These are phyloP conservation scores for Cephus runcator DNA, from an alignment of 2,888 invertebrate species.

Conservation along the genomic window DNA sequence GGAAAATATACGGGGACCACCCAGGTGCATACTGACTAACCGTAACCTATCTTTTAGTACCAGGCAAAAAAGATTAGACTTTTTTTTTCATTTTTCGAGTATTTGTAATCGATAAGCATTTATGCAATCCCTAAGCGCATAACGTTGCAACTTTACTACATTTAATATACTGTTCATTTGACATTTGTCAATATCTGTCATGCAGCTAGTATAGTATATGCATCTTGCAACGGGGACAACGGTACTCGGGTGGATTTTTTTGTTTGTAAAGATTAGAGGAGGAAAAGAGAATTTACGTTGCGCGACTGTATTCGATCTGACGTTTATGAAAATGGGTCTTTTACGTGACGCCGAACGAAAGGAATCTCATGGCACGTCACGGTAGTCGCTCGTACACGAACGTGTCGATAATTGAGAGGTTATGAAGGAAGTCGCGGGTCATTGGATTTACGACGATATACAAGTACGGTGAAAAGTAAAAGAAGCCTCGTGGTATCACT, in stretches of 20 bases:
- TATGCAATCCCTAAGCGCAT: neutral
- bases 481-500: slow-evolving; percentile 31
- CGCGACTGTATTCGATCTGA: neutral
- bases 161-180: no score
- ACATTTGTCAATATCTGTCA: no score
- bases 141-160: neutral
- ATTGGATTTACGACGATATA: neutral
- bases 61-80: neutral
- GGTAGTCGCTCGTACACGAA: neutral
- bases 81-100: neutral
- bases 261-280: no score
- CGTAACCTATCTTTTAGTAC: neutral
- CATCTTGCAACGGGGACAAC: no score
- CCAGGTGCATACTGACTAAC: neutral
- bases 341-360: neutral
- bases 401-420: slow-evolving; percentile 27
- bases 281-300: no score
- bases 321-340: neutral
- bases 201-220: no score
- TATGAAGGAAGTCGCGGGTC: slow-evolving; percentile 17
- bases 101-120: neutral
- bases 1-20: slow-evolving; percentile 3
- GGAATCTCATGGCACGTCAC: neutral
- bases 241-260: no score
- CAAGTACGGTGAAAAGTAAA: slow-evolving; percentile 22